Percentiles rank a stretch among this genome's conserved stretches.
Evolutionary conservation across 2,888 invertebrate species (phyloP).

Genomic region (Sipha maydis): DNA sequence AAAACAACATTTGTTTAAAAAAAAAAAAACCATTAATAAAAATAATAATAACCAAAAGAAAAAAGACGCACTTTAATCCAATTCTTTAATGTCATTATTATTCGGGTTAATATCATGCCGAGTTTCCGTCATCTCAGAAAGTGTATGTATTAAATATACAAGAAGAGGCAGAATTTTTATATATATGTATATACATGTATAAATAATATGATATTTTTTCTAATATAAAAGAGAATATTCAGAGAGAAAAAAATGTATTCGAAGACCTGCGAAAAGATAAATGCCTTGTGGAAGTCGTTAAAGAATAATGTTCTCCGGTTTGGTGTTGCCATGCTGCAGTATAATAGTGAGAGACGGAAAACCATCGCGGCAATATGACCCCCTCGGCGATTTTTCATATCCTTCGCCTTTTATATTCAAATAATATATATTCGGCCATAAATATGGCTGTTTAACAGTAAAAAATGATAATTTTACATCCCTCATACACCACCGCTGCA

Average conservation of each 20-base stretch:
- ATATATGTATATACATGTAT: slow-evolving; percentile 26
- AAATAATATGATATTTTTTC: slow-evolving; percentile 43
- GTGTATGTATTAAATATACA: slow-evolving; percentile 27
- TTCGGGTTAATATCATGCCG: slow-evolving; percentile 56
- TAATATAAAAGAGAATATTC: slow-evolving; percentile 46
- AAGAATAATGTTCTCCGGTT: slow-evolving; percentile 61
- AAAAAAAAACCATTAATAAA: slow-evolving; percentile 26
- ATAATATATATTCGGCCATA: slow-evolving; percentile 61
- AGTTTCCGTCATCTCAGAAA: slow-evolving; percentile 55
- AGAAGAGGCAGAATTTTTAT: slow-evolving; percentile 43
- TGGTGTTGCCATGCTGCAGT: slow-evolving; percentile 38
- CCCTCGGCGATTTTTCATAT: slow-evolving; percentile 61
- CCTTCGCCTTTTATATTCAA: slow-evolving; percentile 62
- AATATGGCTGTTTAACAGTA: slow-evolving; percentile 62
- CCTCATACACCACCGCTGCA: neutral
- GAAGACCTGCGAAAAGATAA: slow-evolving; percentile 60
- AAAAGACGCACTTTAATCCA: slow-evolving; percentile 41
- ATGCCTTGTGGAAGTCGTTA: slow-evolving; percentile 62
- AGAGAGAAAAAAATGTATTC: slow-evolving; percentile 46
- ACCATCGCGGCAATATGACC: slow-evolving; percentile 60
- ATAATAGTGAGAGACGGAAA: slow-evolving; percentile 47
- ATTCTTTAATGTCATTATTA: slow-evolving; percentile 58
- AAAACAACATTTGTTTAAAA: slow-evolving; percentile 42
- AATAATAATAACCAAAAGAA: slow-evolving; percentile 32
- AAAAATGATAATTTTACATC: slow-evolving; percentile 59